Percentiles rank a stretch among this genome's conserved stretches.
Conservation (phyloP, 2,113 vertebrate species). For the Acanthochromis polyacanthus region DNA sequence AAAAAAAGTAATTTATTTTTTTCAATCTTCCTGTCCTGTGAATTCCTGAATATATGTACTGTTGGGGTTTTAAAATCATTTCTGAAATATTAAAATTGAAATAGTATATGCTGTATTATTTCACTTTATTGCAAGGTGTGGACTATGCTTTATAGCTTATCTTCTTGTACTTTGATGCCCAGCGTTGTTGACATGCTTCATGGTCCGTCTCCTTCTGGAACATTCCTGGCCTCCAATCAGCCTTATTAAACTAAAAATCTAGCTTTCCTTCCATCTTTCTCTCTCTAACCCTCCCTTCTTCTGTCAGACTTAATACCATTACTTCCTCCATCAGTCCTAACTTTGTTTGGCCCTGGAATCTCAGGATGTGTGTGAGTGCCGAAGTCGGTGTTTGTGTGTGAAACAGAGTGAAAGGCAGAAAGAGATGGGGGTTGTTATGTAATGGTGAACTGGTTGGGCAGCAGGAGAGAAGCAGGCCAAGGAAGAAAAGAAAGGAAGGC, state of each 20-base stretch:
- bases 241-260: conserved; percentile 52
- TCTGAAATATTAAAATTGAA: not conserved
- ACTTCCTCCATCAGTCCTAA: conserved; percentile 58
- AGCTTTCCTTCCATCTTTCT: conserved; percentile 3
- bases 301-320: conserved; percentile 70
- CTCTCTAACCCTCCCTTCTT: conserved; percentile 30
- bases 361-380: not conserved
- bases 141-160: conserved; percentile 1
- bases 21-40: not conserved
- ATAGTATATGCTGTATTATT: not conserved
- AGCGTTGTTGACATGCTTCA: conserved; percentile 40
- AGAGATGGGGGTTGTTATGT: conserved; percentile 39
- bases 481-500: conserved; percentile 27
- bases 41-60: no score
- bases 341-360: conserved; percentile 64
- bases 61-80: not conserved
- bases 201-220: conserved; percentile 42
- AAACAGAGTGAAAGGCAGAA: not conserved
- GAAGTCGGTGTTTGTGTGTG: not conserved
- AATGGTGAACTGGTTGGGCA: conserved; percentile 36
- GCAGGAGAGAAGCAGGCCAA: conserved; percentile 26
- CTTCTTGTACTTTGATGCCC: not conserved
- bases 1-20: not conserved
- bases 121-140: not conserved
- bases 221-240: conserved; percentile 69